Evolutionary conservation across 2,888 invertebrate genomes (phyloP).

Genomic region (Torymus texanus): DNA sequence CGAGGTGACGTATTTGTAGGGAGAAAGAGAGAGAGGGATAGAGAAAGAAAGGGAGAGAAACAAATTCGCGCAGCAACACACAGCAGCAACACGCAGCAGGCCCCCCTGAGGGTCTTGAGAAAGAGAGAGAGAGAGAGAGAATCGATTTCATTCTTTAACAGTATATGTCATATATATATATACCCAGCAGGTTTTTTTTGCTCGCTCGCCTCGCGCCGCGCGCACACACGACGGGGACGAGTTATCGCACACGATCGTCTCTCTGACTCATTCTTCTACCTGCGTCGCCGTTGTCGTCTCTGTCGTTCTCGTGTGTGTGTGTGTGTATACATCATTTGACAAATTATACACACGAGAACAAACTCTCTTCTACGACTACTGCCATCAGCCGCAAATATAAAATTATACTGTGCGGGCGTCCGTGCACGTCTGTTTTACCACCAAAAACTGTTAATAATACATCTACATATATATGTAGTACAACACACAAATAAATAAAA

Average conservation of each 20-base stretch:
- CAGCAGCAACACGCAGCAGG: no score
- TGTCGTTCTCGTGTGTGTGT: no score
- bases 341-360: no score
- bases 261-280: conserved; percentile 41
- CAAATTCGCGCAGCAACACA: neutral
- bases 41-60: neutral
- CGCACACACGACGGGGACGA: no score
- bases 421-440: neutral
- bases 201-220: conserved; percentile 6
- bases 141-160: conserved; percentile 34
- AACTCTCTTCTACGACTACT: no score
- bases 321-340: neutral
- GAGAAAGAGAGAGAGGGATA: neutral
- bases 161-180: no score
- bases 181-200: conserved; percentile 36
- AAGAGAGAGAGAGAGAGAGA: conserved; percentile 30
- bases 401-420: neutral
- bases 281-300: no score
- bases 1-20: conserved; percentile 74
- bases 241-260: neutral
- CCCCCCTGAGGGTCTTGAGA: no score
- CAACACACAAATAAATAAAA: conserved; percentile 30
- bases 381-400: no score
- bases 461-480: conserved; percentile 34
- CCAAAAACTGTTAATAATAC: conserved; percentile 1